Conservation (phyloP, 2,113 vertebrate species). For the Tapirus terrestris region DNA sequence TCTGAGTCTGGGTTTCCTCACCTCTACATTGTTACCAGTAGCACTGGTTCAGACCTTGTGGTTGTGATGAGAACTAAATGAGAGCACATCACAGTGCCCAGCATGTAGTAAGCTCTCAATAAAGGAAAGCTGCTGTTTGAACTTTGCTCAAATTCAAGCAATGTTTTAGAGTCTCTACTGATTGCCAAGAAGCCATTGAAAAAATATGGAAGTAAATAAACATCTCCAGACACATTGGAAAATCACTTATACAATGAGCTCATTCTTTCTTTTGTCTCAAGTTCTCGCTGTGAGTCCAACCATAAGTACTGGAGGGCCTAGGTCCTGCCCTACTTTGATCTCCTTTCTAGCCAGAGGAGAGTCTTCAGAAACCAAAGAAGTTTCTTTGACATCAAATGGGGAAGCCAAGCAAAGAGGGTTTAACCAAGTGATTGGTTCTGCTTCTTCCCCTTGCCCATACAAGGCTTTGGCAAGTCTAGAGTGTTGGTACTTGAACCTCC, state of each 20-base stretch:
- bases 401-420: background rate
- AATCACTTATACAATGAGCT: background rate
- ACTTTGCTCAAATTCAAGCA: background rate
- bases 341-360: background rate
- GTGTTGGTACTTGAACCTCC: background rate
- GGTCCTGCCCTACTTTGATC: background rate
- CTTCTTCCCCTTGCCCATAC: background rate
- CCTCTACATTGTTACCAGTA: background rate
- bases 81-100: fast-evolving
- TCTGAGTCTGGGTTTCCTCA: background rate
- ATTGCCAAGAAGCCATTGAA: background rate
- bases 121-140: background rate
- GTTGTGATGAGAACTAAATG: background rate
- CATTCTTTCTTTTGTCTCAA: background rate
- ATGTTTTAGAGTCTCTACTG: background rate
- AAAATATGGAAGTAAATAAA: background rate
- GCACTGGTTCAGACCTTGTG: background rate
- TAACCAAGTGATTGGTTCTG: background rate
- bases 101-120: background rate
- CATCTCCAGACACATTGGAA: background rate
- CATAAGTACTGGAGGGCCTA: background rate
- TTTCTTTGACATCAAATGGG: background rate
- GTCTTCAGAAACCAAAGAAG: background rate
- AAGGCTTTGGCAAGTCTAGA: background rate
- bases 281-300: background rate